Conservation (phyloP, 2,888 invertebrate species). For the Colletes collaris region DNA sequence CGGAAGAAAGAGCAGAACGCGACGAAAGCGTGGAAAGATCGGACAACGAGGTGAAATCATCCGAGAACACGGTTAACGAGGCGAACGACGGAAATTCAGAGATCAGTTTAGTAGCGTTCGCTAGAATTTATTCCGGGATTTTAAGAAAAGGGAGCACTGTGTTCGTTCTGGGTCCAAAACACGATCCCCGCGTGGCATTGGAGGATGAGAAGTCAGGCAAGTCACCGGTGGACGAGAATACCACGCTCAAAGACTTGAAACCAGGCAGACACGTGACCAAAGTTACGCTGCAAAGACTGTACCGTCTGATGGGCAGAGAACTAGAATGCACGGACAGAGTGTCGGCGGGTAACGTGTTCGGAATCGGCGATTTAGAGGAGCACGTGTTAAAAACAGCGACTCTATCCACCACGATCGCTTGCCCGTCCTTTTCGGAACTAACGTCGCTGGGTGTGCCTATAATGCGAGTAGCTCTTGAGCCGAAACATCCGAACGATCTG, state of each 20-base stretch:
- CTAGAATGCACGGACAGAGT: conserved; percentile 91
- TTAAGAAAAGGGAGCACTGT: conserved; percentile 90
- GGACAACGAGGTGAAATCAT: background rate
- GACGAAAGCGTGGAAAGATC: background rate
- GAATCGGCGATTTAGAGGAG: conserved; percentile 93
- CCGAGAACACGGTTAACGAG: background rate
- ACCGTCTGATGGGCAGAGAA: conserved; percentile 96
- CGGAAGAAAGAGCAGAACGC: conserved; percentile 24
- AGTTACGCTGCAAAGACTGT: conserved; percentile 89
- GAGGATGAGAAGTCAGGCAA: conserved; percentile 81
- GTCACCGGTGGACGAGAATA: conserved; percentile 82
- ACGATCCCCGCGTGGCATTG: conserved; percentile 89
- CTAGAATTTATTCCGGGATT: conserved; percentile 95
- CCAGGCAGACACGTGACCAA: conserved; percentile 88
- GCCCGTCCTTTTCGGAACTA: conserved; percentile 94
- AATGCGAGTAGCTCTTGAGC: conserved; percentile 96
- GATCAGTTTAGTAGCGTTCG: conserved; percentile 94
- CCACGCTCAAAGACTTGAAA: conserved; percentile 86
- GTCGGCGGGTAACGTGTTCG: conserved; percentile 95
- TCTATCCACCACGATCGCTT: conserved; percentile 90
- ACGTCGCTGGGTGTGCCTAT: conserved; percentile 92
- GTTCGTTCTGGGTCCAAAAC: conserved; percentile 94
- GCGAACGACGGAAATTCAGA: conserved; percentile 59
- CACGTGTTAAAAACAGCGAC: conserved; percentile 95
- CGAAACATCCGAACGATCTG: conserved; percentile 91